phyloP scores from a whole-genome alignment of 2,888 invertebrate genomes.

The Heteromyza rotundicornis region DNA sequence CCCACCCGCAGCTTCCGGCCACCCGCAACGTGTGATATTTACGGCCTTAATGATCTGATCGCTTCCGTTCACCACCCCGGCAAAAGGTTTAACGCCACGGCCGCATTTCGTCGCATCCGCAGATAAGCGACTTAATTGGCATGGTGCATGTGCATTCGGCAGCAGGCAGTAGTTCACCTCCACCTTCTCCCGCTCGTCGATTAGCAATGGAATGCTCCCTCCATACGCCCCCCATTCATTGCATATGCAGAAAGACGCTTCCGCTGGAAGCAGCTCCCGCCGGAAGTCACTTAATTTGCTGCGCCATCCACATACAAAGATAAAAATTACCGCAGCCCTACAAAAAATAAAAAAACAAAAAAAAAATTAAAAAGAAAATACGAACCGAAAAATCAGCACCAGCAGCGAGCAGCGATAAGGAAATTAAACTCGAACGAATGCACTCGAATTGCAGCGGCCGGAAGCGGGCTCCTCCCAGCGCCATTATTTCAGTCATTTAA shows the following conservation, averaged over 20 bases:
- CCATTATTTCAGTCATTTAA: no score
- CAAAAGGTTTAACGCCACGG: constrained; percentile 10
- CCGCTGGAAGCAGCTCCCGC: not conserved
- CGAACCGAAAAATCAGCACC: no score
- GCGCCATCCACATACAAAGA: constrained; percentile 11
- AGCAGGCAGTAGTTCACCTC: not conserved
- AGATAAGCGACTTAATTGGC: constrained; percentile 23
- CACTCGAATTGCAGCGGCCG: constrained; percentile 31
- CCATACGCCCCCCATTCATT: not conserved
- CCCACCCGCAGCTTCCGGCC: constrained; percentile 33
- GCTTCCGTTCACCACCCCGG: constrained; percentile 15
- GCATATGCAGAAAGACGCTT: not conserved
- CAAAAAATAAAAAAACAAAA: constrained; percentile 1
- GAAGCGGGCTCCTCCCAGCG: constrained; percentile 36
- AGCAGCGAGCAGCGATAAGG: constrained; percentile 13
- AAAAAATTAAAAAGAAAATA: no score
- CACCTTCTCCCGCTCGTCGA: not conserved
- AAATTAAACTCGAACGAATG: constrained; percentile 20
- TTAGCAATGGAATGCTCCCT: not conserved
- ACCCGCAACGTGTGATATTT: constrained; percentile 36
- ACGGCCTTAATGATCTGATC: constrained; percentile 35
- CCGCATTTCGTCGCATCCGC: constrained; percentile 8
- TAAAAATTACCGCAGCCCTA: constrained; percentile 18
- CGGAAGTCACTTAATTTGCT: constrained; percentile 18
- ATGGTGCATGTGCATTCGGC: no score